phyloP scores from a whole-genome alignment of 1,140 invertebrate genomes.

The Tetramorium simillimum region DNA sequence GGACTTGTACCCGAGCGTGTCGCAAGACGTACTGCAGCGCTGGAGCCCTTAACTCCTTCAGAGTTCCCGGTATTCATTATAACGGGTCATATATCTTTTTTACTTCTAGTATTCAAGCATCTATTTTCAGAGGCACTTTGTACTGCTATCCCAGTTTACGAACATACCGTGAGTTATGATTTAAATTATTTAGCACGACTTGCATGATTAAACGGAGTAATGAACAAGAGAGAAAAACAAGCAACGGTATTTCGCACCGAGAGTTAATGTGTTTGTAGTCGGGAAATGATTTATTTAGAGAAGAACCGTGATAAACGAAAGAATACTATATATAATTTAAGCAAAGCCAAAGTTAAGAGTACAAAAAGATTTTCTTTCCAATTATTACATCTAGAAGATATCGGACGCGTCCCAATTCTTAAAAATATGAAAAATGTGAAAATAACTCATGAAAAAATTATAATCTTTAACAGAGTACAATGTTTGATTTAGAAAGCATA shows the following conservation, averaged over 20 bases:
- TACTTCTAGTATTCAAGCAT: conserved; percentile 7
- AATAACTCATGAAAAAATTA: neutral
- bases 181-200: conserved; percentile 28
- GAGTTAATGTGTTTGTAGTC: neutral
- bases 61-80: conserved; percentile 15
- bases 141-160: neutral
- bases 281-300: conserved; percentile 1
- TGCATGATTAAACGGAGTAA: neutral
- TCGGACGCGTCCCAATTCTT: neutral
- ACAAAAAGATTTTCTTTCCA: neutral
- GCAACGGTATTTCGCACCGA: neutral
- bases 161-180: conserved; percentile 2
- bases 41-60: neutral
- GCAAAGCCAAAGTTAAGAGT: neutral
- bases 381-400: neutral
- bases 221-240: neutral
- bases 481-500: neutral
- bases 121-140: neutral
- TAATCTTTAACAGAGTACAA: neutral
- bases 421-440: neutral
- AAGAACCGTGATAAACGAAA: neutral
- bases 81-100: conserved; percentile 22
- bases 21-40: conserved; percentile 15
- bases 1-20: conserved; percentile 21
- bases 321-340: neutral